Conservation (phyloP, 2,797 vertebrate genomes). For the Zalophus californianus region DNA sequence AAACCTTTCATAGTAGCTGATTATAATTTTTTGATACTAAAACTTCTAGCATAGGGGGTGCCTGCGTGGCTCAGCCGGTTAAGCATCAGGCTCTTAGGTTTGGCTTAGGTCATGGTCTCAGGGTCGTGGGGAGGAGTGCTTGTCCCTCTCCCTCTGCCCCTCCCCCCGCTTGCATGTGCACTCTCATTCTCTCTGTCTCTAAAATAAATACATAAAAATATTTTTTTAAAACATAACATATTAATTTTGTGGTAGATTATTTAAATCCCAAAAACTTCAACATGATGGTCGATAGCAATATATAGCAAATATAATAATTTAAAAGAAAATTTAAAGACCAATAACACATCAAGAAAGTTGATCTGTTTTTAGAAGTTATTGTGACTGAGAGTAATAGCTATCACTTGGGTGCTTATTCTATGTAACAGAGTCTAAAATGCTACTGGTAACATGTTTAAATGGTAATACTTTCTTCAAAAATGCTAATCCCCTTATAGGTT, state of each 20-base stretch:
- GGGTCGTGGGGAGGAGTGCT: not conserved
- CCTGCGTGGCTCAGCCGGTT: not conserved
- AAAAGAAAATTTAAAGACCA: conserved; percentile 22
- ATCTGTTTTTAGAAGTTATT: not conserved
- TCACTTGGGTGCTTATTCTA: not conserved
- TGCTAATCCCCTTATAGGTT: not conserved
- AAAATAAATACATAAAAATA: not conserved
- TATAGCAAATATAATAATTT: not conserved
- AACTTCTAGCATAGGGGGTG: not conserved
- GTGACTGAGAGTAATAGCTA: not conserved
- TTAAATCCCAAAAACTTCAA: not conserved
- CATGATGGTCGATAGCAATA: not conserved
- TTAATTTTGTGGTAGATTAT: not conserved
- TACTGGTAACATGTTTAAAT: not conserved
- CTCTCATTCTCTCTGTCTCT: not conserved
- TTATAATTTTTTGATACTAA: not conserved
- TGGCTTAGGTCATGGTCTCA: not conserved
- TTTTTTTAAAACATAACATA: not conserved
- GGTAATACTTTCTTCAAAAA: not conserved
- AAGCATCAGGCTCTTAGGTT: not conserved
- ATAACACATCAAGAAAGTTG: not conserved
- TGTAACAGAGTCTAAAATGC: not conserved
- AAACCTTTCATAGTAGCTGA: not conserved
- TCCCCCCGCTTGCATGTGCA: fast-evolving
- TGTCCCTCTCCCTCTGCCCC: not conserved